Evolutionary conservation across 2,888 invertebrate species (phyloP), one percentile per base, ranked within the genome.

Genomic region (Teleiodes luculella): DNA sequence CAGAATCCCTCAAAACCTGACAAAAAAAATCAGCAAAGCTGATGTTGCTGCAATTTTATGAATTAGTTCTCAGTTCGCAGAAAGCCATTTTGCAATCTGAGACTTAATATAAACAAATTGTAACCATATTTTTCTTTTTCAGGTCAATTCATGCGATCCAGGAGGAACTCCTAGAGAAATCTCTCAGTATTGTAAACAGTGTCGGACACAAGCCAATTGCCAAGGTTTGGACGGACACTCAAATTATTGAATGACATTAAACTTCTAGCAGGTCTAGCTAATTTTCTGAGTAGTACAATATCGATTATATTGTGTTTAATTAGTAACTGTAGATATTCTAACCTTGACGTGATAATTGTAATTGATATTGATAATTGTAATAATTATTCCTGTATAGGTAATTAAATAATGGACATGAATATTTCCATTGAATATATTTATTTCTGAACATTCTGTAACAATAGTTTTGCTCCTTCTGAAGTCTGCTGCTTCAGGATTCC

Each of bases 401-500:
- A 13, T 20, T 28, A 49, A 49, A 49, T 28, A 36, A 49, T 20
- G 35, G 47, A 47, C 31, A 47, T 48, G 1, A 4, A 31, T 16
- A 33, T 48, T 35, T 33, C 24, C 7, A 20, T 36, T 35, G 30
- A 28, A 24, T 48, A 35, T 6, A 58, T 74, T 75, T 80, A 80
- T 83, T 80, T 83, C 63, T 75, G 72, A 48, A 87, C 61, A 68
- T 90, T 92, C 64, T 91, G 88, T 58, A 92, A 73, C 65, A 95
- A 86, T 62, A 95, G 84, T 72, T 92, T 92, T 2, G 94, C 92
- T 8, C 94, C 95, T 48, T 91, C 77, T 8, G 89, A 90, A 5
- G 80, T 79, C 68, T 92, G 91, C 36, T 84, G 77, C 65, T 92
- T 91, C 49, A 95, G 68, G 24, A 79, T 60, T 47, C 77, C 78